Evolutionary conservation across 1,140 invertebrate species (phyloP), one percentile per base, ranked within the genome.

Genomic region (Colletes latitarsis): DNA sequence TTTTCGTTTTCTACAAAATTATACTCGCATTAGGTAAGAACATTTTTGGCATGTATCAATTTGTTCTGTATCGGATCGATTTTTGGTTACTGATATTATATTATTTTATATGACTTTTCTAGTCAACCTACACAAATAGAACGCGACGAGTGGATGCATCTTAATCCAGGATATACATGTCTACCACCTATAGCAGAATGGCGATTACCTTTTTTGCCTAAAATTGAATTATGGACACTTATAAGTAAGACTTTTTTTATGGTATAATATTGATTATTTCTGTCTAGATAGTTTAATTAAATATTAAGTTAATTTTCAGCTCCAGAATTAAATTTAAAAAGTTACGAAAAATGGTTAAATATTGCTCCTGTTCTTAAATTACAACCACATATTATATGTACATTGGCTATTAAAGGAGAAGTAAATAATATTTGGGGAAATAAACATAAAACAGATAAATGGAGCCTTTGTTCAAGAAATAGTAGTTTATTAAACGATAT

Each of bases 311-410:
- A 60, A 6, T 69, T 88, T 87, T 55, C 41, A 92, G 91, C 88
- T 64, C 88, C 91, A 21, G 93, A 94, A 80, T 87, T 94, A 43
- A 93, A 92, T 84, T 88, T 94, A 41, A 89, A 85, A 58, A 93
- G 92, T 0, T 94, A 93, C 52, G 71, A 91, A 49, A 90, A 92
- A 67, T 94, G 93, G 93, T 83, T 93, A 49, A 75, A 86, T 19
- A 90, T 94, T 15, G 89, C 91, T 17, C 85, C 88, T n/a, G 66
- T 89, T 12, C 78, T 94, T 9, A 89, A 89, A 53, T 84, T 94
- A 12, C 84, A 93, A 46, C 89, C 85, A 41, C 84, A 93, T 63
- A 85, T 90, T n/a, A 89, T 94, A 76, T 94, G 93, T 62, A 89
- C 89, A 9, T 70, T 93, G 12, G 89, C 93, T 15, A 91, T 94